These are phyloP conservation scores for Lonchura striata DNA, from an alignment of 2,113 vertebrate genomes.

Conservation along the genomic window DNA sequence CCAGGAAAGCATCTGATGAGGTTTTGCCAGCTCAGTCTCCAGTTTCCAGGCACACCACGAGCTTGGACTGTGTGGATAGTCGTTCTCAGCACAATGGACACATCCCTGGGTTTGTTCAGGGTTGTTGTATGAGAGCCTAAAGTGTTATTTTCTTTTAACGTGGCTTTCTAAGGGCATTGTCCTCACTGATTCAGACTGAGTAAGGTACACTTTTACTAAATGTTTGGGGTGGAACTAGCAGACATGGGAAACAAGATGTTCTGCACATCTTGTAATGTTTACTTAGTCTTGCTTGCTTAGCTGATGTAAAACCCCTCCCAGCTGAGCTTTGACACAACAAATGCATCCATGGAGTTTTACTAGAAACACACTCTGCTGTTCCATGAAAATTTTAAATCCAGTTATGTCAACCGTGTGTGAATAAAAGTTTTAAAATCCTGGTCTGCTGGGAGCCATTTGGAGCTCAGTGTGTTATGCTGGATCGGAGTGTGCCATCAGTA, in stretches of 20 bases:
- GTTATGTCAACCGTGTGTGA: background rate
- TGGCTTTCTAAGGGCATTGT: background rate
- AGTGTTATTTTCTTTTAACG: fast-evolving
- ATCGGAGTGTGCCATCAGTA: background rate
- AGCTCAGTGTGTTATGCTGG: background rate
- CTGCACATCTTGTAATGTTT: background rate
- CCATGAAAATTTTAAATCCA: background rate
- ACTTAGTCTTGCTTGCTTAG: background rate
- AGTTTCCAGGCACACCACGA: fast-evolving
- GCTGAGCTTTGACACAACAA: background rate
- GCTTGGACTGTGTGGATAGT: background rate
- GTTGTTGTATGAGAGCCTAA: background rate
- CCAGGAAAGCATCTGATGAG: background rate
- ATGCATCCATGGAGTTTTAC: background rate
- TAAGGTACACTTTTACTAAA: background rate
- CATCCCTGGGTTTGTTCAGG: background rate
- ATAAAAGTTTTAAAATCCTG: background rate
- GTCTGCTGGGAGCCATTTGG: background rate
- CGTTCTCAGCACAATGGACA: fast-evolving
- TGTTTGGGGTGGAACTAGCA: background rate
- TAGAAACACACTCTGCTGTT: background rate
- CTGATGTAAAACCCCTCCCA: background rate
- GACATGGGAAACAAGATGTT: background rate
- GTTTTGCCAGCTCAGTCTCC: background rate
- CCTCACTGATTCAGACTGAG: background rate